A percentile compares a stretch with the other conserved stretches of the same genome.
phyloP scores from a whole-genome alignment of 2,113 vertebrate species.

The Entelurus aequoreus region DNA sequence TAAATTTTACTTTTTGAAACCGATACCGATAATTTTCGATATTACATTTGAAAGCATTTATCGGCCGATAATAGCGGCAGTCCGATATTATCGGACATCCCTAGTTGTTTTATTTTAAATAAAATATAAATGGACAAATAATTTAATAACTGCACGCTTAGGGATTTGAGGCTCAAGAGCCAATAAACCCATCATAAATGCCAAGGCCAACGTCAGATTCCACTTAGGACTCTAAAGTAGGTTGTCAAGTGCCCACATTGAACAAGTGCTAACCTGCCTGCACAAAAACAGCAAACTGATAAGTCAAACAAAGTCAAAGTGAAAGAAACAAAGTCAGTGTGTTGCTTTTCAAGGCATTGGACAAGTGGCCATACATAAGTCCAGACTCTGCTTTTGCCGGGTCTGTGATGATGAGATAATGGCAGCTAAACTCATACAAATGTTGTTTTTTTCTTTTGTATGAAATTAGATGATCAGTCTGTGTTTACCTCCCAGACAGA shows the following conservation, averaged over 20 bases:
- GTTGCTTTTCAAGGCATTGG: background rate
- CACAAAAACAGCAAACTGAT: background rate
- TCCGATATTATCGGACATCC: too few relatives aligned
- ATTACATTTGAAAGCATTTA: too few relatives aligned
- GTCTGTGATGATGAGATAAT: conserved; percentile 25
- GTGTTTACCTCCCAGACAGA: conserved; percentile 15
- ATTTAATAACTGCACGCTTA: background rate
- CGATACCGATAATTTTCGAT: too few relatives aligned
- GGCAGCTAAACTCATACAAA: conserved; percentile 13
- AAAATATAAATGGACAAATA: background rate
- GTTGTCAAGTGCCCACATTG: background rate
- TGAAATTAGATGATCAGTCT: conserved; percentile 25
- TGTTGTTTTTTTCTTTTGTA: conserved; percentile 24
- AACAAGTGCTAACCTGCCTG: background rate
- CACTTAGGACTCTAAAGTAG: background rate
- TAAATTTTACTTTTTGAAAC: too few relatives aligned
- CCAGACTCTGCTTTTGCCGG: conserved; percentile 15
- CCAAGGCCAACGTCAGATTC: background rate
- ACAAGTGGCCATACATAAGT: background rate
- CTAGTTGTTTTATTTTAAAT: too few relatives aligned
- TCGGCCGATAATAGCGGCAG: too few relatives aligned
- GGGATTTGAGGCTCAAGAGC: too few relatives aligned
- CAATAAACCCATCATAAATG: background rate
- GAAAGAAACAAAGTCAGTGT: background rate
- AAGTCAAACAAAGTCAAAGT: background rate